Evolutionary conservation across 30 jellyfish, hydroid and myxozoan genomes (phyloP).

Genomic region (Aurelia aurita complex sp. Pacific): DNA sequence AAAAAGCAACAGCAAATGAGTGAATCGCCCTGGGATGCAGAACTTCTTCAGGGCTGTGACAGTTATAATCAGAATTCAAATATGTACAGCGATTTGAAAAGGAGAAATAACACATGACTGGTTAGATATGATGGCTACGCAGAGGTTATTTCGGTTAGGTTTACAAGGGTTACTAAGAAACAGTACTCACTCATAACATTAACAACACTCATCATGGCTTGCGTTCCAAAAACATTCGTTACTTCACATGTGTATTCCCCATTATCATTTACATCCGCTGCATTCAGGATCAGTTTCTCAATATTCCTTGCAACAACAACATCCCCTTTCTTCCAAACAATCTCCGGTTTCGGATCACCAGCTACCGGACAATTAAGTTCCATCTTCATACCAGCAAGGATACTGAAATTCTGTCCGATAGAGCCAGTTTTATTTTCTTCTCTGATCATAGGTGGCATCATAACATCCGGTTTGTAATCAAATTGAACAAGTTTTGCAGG

Average conservation of each 20-base stretch:
- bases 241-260: slow-evolving; percentile 84
- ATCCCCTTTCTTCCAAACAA: slow-evolving; percentile 75
- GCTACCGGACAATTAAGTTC: slow-evolving; percentile 65
- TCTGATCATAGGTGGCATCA: slow-evolving; percentile 38
- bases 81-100: too few species aligned
- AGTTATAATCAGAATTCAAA: too few species aligned
- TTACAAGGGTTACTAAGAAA: too few species aligned
- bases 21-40: too few species aligned
- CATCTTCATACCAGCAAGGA: slow-evolving; percentile 68
- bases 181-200: slow-evolving; percentile 66
- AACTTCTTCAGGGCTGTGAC: too few species aligned
- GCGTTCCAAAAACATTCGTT: slow-evolving; percentile 68
- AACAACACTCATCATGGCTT: slow-evolving; percentile 55
- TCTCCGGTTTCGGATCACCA: slow-evolving; percentile 87
- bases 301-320: slow-evolving; percentile 32
- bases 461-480: not conserved
- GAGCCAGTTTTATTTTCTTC: slow-evolving; percentile 43
- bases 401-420: slow-evolving; percentile 80
- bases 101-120: too few species aligned
- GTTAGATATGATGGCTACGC: too few species aligned
- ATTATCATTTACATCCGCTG: slow-evolving; percentile 35
- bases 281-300: slow-evolving; percentile 51
- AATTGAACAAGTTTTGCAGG: not conserved
- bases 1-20: too few species aligned
- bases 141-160: too few species aligned